Conservation (phyloP, 1,140 invertebrate species). For the Lerema accius region DNA sequence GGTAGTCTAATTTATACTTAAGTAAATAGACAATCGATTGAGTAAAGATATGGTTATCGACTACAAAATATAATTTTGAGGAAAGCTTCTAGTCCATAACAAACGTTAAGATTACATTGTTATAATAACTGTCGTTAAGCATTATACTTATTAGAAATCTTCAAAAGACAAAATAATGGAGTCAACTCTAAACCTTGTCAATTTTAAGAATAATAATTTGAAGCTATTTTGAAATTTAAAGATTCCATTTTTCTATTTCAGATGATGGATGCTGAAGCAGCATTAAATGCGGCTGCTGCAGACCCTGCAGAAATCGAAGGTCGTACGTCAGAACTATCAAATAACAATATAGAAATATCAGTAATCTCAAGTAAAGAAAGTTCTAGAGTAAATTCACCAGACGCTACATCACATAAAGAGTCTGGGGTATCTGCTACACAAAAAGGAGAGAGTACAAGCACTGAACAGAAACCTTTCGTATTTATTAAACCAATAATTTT, state of each 20-base stretch:
- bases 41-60: no score
- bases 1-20: no score
- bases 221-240: not conserved
- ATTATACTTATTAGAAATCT: no score
- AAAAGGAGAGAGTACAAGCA: constrained; percentile 46
- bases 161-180: no score
- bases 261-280: constrained; percentile 61
- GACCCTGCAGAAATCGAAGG: constrained; percentile 48
- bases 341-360: constrained; percentile 57
- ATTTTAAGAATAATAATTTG: no score
- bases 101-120: no score
- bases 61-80: no score
- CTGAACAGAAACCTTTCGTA: constrained; percentile 42
- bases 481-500: constrained; percentile 71
- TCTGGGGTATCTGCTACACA: constrained; percentile 46
- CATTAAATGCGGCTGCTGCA: constrained; percentile 44
- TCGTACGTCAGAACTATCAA: constrained; percentile 46
- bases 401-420: constrained; percentile 46
- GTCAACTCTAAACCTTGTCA: no score
- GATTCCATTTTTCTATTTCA: constrained; percentile 33
- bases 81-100: no score
- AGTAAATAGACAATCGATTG: no score
- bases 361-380: constrained; percentile 55
- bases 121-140: no score
- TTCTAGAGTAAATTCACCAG: constrained; percentile 47